phyloP scores from a whole-genome alignment of 2,113 vertebrate genomes.

The Castor canadensis region DNA sequence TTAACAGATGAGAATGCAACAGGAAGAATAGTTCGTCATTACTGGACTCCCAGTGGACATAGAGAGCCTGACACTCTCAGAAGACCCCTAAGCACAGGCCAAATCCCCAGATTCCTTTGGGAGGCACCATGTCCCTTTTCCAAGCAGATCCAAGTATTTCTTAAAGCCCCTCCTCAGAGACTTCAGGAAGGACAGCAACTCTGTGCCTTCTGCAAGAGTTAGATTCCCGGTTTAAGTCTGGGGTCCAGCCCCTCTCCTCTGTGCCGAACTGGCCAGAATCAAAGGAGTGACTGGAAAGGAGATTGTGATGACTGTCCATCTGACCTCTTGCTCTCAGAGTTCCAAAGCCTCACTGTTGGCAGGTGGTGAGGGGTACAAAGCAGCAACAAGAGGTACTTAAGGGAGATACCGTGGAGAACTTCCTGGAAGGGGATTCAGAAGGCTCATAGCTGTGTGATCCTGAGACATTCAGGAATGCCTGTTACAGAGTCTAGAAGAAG shows the following conservation, averaged over 20 bases:
- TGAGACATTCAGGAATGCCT: not conserved
- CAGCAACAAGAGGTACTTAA: not conserved
- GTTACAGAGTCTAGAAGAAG: not conserved
- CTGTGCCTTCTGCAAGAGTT: not conserved
- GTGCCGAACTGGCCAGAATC: not conserved
- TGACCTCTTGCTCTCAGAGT: not conserved
- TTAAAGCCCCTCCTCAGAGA: not conserved
- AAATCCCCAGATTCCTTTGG: not conserved
- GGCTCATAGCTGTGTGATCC: not conserved
- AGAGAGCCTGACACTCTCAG: not conserved
- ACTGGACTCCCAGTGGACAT: not conserved
- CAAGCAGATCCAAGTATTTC: not conserved
- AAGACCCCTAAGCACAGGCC: not conserved
- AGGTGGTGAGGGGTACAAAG: not conserved
- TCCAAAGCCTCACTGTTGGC: not conserved
- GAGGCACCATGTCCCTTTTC: not conserved
- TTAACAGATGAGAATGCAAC: not conserved
- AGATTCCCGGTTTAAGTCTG: not conserved
- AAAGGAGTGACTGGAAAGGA: not conserved
- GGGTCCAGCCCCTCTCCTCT: not conserved
- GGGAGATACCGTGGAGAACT: not conserved
- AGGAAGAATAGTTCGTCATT: not conserved
- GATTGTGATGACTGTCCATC: accelerated
- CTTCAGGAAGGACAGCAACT: not conserved
- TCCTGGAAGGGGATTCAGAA: not conserved